Conservation (phyloP, 1,140 invertebrate species). For the Mactra quadrangularis region DNA sequence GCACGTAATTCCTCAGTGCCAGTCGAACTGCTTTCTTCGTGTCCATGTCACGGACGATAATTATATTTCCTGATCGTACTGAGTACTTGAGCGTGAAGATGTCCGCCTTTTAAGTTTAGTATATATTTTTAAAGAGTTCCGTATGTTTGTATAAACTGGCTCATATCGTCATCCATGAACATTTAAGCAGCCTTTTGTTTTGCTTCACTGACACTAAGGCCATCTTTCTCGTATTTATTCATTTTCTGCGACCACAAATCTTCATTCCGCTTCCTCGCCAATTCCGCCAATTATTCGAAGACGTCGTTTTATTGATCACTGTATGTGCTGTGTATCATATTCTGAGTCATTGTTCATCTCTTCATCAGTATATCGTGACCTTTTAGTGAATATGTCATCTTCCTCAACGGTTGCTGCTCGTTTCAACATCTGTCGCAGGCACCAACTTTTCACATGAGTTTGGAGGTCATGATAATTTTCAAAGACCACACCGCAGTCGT, state of each 20-base stretch:
- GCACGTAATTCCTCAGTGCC: too few species aligned
- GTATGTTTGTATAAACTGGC: background rate
- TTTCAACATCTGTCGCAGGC: too few species aligned
- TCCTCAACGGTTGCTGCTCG: too few species aligned
- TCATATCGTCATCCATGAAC: background rate
- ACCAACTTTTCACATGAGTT: too few species aligned
- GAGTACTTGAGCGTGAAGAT: background rate
- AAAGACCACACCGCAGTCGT: too few species aligned
- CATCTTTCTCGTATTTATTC: too few species aligned
- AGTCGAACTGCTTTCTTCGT: too few species aligned
- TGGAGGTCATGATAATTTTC: too few species aligned
- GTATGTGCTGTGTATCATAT: background rate
- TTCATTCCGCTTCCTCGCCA: background rate
- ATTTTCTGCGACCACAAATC: background rate
- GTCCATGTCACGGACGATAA: too few species aligned
- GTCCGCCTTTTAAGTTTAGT: background rate
- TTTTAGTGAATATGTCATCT: too few species aligned
- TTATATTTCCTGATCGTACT: background rate
- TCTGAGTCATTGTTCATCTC: background rate
- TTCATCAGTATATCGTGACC: background rate
- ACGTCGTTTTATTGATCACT: background rate
- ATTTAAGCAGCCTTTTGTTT: background rate
- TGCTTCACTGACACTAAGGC: background rate
- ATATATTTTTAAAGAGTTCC: background rate
- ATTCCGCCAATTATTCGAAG: too few species aligned